phyloP scores from a whole-genome alignment of 2,797 vertebrate species.

The Hydrocynus forskahlii region DNA sequence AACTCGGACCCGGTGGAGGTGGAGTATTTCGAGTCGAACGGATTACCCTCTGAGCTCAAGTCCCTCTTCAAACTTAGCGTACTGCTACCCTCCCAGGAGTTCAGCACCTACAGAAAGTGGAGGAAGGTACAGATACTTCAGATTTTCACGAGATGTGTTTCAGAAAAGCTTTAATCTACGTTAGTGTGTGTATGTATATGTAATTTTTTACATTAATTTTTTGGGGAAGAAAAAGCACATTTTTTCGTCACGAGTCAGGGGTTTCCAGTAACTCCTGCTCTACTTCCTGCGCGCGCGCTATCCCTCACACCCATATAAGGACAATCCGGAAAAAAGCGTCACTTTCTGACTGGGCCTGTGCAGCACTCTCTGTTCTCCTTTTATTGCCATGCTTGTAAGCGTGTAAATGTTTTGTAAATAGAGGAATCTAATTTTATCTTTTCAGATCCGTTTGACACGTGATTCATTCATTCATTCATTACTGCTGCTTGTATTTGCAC shows the following conservation, averaged over 20 bases:
- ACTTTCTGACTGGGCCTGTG: neutral
- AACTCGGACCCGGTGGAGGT: slow-evolving; percentile 86
- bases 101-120: slow-evolving; percentile 89
- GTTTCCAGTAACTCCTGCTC: slow-evolving; percentile 19
- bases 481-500: too few relatives aligned
- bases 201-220: too few relatives aligned
- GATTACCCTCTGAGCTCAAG: slow-evolving; percentile 88
- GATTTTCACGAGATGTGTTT: too few relatives aligned
- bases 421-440: too few relatives aligned
- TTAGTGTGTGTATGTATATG: too few relatives aligned
- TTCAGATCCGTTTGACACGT: too few relatives aligned
- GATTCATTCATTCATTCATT: too few relatives aligned
- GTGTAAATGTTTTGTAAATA: too few relatives aligned
- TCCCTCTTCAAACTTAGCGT: slow-evolving; percentile 87
- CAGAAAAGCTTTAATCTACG: too few relatives aligned
- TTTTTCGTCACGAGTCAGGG: slow-evolving; percentile 5
- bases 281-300: slow-evolving; percentile 16
- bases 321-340: neutral
- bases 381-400: too few relatives aligned
- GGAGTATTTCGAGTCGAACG: slow-evolving; percentile 92
- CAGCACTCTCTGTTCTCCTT: too few relatives aligned
- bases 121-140: slow-evolving; percentile 71
- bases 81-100: slow-evolving; percentile 89
- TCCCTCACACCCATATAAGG: slow-evolving; percentile 39
- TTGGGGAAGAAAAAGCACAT: neutral